Conservation (phyloP, 1,140 invertebrate species). For the Pachypeltis micranthus region DNA sequence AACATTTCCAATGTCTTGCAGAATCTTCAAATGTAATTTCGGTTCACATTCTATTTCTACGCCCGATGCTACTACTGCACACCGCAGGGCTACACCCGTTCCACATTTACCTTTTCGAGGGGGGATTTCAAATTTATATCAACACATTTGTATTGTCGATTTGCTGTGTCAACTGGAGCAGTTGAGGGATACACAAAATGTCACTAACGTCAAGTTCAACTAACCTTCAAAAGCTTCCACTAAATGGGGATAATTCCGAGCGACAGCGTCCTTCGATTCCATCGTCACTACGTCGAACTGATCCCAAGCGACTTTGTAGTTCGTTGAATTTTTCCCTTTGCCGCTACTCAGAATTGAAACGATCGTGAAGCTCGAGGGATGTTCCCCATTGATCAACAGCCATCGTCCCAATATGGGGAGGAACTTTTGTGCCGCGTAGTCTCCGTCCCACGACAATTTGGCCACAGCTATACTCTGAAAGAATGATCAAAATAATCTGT, state of each 20-base stretch:
- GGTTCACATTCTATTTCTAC: no score
- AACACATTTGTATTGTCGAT: no score
- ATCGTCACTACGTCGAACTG: slow-evolving; percentile 39
- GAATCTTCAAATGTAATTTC: no score
- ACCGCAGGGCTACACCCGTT: no score
- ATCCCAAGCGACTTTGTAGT: slow-evolving; percentile 32
- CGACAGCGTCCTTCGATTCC: slow-evolving; percentile 51
- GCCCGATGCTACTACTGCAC: no score
- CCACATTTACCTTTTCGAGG: no score
- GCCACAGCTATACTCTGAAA: slow-evolving; percentile 50
- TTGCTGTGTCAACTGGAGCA: no score
- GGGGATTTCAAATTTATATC: no score
- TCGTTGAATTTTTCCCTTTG: slow-evolving; percentile 20
- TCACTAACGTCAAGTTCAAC: neutral
- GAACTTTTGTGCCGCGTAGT: slow-evolving; percentile 64
- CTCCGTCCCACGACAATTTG: slow-evolving; percentile 58
- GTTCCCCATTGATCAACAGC: slow-evolving; percentile 41
- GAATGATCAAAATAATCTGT: slow-evolving; percentile 22
- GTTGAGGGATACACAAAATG: no score
- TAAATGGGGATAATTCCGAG: slow-evolving; percentile 50
- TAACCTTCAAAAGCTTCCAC: slow-evolving; percentile 44
- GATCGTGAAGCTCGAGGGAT: slow-evolving; percentile 18
- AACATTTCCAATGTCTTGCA: no score
- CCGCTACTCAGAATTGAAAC: slow-evolving; percentile 25
- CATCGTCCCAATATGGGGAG: slow-evolving; percentile 61